Evolutionary conservation across 1,140 invertebrate genomes (phyloP).

Genomic region (Monochamus saltuarius): DNA sequence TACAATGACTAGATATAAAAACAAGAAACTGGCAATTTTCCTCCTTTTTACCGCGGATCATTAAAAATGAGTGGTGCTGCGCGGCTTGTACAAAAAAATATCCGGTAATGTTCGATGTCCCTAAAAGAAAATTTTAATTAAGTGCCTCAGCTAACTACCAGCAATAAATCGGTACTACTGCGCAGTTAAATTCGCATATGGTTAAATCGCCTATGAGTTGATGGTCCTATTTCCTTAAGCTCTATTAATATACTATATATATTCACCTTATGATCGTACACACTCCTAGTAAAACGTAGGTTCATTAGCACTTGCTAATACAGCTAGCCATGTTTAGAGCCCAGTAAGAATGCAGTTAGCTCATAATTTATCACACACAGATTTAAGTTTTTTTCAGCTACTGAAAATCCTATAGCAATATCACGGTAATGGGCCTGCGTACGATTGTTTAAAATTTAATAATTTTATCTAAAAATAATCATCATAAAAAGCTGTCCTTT

Average conservation of each 20-base stretch:
- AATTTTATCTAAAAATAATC: no score
- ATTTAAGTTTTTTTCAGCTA: slow-evolving; percentile 1
- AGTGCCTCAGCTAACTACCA: slow-evolving; percentile 10
- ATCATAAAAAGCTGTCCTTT: no score
- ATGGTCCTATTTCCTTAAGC: slow-evolving; percentile 19
- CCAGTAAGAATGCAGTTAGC: slow-evolving; percentile 6
- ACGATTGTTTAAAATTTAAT: no score
- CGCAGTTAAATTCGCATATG: slow-evolving; percentile 19
- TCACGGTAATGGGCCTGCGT: no score
- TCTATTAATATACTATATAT: slow-evolving; percentile 23
- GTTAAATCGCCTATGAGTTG: slow-evolving; percentile 11
- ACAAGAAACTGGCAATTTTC: no score
- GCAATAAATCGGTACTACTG: slow-evolving; percentile 17
- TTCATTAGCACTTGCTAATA: slow-evolving; percentile 22
- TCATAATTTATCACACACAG: slow-evolving; percentile 11
- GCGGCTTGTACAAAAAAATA: slow-evolving; percentile 3
- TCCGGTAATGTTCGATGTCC: slow-evolving; percentile 9
- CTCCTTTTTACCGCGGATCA: no score
- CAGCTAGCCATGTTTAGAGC: slow-evolving; percentile 14
- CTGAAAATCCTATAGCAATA: no score
- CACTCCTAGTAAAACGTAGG: slow-evolving; percentile 1
- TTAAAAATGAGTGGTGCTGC: no score
- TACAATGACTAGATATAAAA: no score
- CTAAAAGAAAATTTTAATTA: slow-evolving; percentile 23
- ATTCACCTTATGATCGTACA: slow-evolving; percentile 20